These are phyloP conservation scores for Myxocyprinus asiaticus DNA, from an alignment of 2,113 vertebrate species.

Conservation along the genomic window DNA sequence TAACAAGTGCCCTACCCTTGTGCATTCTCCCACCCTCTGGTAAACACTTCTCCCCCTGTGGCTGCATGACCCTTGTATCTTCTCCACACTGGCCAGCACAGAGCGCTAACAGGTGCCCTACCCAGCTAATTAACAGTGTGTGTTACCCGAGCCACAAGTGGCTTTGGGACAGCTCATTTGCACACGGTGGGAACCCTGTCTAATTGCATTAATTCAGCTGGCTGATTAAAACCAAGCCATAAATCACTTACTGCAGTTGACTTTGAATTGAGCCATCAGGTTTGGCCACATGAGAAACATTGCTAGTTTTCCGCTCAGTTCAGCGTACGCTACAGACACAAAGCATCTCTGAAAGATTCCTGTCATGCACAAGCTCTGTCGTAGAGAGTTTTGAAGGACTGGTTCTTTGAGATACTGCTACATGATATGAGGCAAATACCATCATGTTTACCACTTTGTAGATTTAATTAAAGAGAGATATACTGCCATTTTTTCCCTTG, in stretches of 20 bases:
- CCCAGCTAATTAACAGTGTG: constrained; percentile 56
- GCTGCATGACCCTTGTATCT: constrained; percentile 41
- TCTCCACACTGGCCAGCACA: constrained; percentile 8
- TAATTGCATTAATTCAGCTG: constrained; percentile 59
- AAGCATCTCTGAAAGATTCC: constrained; percentile 12
- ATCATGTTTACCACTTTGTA: constrained; percentile 16
- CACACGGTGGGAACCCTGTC: constrained; percentile 54
- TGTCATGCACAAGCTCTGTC: background rate
- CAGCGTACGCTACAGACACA: constrained; percentile 18
- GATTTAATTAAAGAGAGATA: constrained; percentile 35
- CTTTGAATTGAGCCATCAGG: constrained; percentile 58
- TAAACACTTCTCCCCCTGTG: constrained; percentile 19
- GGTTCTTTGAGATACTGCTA: constrained; percentile 5
- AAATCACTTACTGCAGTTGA: constrained; percentile 55
- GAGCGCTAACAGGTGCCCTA: constrained; percentile 58
- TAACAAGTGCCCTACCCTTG: constrained; percentile 36
- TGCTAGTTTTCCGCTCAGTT: constrained; percentile 31
- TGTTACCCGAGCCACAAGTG: constrained; percentile 40
- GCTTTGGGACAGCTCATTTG: constrained; percentile 57
- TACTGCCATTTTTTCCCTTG: constrained; percentile 12
- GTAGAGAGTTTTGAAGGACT: background rate
- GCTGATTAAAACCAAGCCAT: constrained; percentile 60
- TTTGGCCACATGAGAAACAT: constrained; percentile 29
- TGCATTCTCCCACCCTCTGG: background rate
- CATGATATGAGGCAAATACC: constrained; percentile 19